These are phyloP conservation scores for Eupsilia transversa DNA, from an alignment of 2,888 invertebrate genomes.

Conservation along the genomic window DNA sequence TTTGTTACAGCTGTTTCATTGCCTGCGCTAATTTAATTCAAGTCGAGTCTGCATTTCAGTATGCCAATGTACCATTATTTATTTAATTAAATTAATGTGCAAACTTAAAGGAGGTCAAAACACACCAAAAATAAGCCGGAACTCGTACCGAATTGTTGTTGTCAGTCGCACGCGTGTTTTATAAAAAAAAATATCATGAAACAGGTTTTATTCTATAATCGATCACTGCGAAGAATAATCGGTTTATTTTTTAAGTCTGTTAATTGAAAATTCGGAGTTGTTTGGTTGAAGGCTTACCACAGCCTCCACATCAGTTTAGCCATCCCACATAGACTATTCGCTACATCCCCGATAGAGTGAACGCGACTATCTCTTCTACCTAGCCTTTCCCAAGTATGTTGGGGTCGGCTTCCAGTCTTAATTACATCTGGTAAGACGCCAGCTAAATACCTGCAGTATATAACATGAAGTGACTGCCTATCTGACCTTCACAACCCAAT, in stretches of 20 bases:
- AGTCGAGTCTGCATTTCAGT: conserved; percentile 46
- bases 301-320: conserved; percentile 19
- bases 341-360: neutral
- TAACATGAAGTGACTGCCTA: neutral
- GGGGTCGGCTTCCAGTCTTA: neutral
- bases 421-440: neutral
- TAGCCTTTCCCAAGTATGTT: neutral
- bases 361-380: neutral
- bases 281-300: conserved; percentile 5
- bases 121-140: conserved; percentile 18
- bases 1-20: conserved; percentile 61
- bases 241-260: conserved; percentile 51
- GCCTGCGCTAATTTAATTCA: conserved; percentile 49
- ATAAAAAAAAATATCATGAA: conserved; percentile 46
- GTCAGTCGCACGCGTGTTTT: conserved; percentile 6
- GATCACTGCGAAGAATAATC: conserved; percentile 41
- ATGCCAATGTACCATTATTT: conserved; percentile 23
- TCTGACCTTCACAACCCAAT: neutral
- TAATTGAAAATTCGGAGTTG: conserved; percentile 46
- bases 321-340: conserved; percentile 2
- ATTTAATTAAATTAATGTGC: conserved; percentile 41
- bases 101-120: conserved; percentile 52
- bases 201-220: conserved; percentile 50
- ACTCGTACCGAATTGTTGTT: conserved; percentile 20
- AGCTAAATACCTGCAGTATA: neutral